A percentile compares a stretch with the other conserved stretches of the same genome.
These are phyloP conservation scores for Drosophila kanekoi DNA, from an alignment of 2,888 invertebrate genomes.

Conservation along the genomic window DNA sequence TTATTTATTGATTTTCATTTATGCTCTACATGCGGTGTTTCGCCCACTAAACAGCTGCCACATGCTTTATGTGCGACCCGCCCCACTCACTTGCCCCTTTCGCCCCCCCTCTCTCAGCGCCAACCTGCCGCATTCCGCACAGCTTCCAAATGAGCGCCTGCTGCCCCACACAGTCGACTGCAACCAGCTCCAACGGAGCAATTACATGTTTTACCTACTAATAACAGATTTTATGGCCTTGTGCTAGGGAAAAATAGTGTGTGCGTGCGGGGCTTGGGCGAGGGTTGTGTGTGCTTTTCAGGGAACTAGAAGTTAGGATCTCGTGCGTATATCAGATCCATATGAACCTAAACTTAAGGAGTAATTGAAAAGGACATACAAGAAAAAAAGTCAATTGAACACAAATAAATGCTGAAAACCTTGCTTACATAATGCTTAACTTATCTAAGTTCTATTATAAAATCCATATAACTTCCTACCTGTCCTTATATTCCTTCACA, in stretches of 20 bases:
- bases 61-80: slow-evolving; percentile 50
- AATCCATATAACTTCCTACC: too few species aligned
- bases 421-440: too few species aligned
- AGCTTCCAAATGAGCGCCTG: slow-evolving; percentile 23
- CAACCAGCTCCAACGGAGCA: slow-evolving; percentile 25
- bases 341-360: too few species aligned
- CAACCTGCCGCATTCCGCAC: not conserved
- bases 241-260: not conserved
- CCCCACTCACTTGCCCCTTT: not conserved
- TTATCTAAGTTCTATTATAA: too few species aligned
- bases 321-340: too few species aligned
- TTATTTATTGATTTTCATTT: slow-evolving; percentile 78
- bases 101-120: not conserved
- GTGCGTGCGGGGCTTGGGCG: too few species aligned
- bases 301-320: too few species aligned
- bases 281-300: too few species aligned
- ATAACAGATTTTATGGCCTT: slow-evolving; percentile 42
- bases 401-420: too few species aligned
- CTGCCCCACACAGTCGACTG: slow-evolving; percentile 3
- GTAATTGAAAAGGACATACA: too few species aligned
- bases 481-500: too few species aligned
- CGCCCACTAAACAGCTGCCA: slow-evolving; percentile 71
- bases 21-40: slow-evolving; percentile 59
- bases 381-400: too few species aligned
- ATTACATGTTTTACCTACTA: slow-evolving; percentile 54